Conservation (phyloP, 1,140 invertebrate genomes). For the Lasaia peninsularis region DNA sequence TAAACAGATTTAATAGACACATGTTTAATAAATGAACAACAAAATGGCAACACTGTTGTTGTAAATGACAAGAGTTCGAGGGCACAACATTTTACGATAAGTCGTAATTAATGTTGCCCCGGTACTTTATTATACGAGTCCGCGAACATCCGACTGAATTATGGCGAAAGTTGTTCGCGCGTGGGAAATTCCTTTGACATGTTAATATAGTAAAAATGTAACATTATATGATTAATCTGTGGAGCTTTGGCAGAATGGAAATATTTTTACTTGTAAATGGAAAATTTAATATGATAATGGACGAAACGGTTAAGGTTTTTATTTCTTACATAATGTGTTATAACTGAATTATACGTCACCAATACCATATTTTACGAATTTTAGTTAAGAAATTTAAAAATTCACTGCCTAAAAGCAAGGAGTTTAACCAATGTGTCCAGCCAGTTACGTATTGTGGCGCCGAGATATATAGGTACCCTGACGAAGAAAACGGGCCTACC, state of each 20-base stretch:
- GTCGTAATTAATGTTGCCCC: conserved; percentile 54
- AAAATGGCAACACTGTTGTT: conserved; percentile 8
- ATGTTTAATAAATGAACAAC: neutral
- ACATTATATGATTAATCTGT: conserved; percentile 7
- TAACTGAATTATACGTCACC: too few relatives aligned
- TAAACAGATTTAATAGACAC: too few relatives aligned
- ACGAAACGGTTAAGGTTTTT: too few relatives aligned
- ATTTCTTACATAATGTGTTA: too few relatives aligned
- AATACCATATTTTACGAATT: too few relatives aligned
- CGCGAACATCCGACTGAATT: conserved; percentile 41
- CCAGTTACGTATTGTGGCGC: too few relatives aligned
- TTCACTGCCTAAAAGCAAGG: too few relatives aligned
- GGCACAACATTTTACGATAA: conserved; percentile 43
- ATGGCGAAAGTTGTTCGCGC: conserved; percentile 34
- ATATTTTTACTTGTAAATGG: neutral
- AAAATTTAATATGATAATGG: neutral
- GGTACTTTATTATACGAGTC: conserved; percentile 48
- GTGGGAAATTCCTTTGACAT: conserved; percentile 16
- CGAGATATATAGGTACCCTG: too few relatives aligned
- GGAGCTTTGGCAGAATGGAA: neutral
- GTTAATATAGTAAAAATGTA: conserved; percentile 11
- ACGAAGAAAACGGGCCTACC: too few relatives aligned
- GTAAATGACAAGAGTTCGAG: conserved; percentile 9
- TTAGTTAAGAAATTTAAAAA: too few relatives aligned
- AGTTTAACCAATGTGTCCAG: too few relatives aligned